phyloP scores from a whole-genome alignment of 2,113 vertebrate genomes.

The Peucedramus taeniatus region DNA sequence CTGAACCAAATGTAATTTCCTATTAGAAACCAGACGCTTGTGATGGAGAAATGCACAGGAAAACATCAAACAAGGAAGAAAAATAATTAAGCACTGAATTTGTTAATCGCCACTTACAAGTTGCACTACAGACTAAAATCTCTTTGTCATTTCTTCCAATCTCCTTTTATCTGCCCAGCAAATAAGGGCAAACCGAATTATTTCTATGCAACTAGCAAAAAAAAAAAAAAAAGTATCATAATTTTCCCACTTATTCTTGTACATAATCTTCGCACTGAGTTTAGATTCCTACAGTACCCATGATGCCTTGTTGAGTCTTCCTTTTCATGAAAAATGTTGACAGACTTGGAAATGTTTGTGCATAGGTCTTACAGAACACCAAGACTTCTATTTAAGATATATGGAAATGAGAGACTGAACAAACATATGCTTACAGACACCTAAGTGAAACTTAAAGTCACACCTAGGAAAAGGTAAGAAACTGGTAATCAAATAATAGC shows the following conservation, averaged over 20 bases:
- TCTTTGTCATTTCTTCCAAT: not conserved
- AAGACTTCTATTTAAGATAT: not conserved
- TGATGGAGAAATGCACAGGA: not conserved
- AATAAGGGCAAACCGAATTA: not conserved
- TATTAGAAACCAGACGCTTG: not conserved
- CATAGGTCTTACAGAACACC: not conserved
- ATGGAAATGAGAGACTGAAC: not conserved
- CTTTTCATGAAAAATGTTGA: not conserved
- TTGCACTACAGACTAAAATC: not conserved
- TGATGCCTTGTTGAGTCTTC: not conserved
- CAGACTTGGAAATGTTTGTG: not conserved
- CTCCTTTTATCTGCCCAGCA: not conserved
- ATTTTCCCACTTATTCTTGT: not conserved
- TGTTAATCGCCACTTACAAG: slow-evolving; percentile 14
- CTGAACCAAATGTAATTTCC: not conserved
- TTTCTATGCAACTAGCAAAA: not conserved
- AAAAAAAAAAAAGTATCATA: not conserved
- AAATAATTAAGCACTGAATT: slow-evolving; percentile 39
- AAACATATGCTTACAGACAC: not conserved
- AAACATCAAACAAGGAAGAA: slow-evolving; percentile 13
- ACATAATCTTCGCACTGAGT: not conserved
- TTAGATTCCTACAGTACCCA: not conserved
- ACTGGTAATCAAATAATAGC: not conserved
- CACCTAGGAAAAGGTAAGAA: not conserved
- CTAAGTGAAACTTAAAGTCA: not conserved